A percentile compares a stretch with the other conserved stretches of the same genome.
These are phyloP conservation scores for Chironex yamaguchii DNA, from an alignment of 30 jellyfish, hydroid and myxozoan species.

Conservation along the genomic window DNA sequence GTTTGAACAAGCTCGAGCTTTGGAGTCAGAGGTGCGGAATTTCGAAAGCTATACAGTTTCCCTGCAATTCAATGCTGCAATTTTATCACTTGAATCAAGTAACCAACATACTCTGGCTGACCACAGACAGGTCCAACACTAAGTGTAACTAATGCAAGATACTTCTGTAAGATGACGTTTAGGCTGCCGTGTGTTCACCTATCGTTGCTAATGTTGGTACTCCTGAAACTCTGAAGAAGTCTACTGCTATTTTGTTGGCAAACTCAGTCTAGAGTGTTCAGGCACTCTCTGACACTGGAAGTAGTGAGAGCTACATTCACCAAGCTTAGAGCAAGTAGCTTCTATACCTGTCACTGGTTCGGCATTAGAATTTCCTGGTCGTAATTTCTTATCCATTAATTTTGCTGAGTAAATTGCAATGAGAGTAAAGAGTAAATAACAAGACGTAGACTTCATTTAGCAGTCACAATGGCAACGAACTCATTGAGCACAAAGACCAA, in stretches of 20 bases:
- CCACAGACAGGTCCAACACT: neutral
- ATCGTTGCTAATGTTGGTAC: neutral
- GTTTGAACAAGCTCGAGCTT: slow-evolving; percentile 57
- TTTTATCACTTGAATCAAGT: neutral
- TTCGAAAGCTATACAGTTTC: slow-evolving; percentile 26
- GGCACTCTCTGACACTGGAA: slow-evolving; percentile 60
- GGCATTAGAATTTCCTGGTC: no score
- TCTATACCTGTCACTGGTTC: neutral
- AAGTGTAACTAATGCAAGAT: no score
- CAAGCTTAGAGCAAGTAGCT: neutral
- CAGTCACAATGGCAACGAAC: slow-evolving; percentile 31
- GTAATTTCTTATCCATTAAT: no score
- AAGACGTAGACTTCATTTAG: no score
- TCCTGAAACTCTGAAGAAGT: slow-evolving; percentile 29
- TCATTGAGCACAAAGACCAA: neutral
- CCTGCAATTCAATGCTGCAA: slow-evolving; percentile 8
- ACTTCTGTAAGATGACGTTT: neutral
- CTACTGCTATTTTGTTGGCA: neutral
- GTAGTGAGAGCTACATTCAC: slow-evolving; percentile 39
- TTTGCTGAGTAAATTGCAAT: no score
- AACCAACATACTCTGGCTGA: neutral
- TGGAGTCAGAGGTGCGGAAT: slow-evolving; percentile 44
- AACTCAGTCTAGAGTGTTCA: slow-evolving; percentile 3
- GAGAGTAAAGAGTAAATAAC: no score
- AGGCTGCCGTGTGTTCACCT: slow-evolving; percentile 2